Percentiles rank a stretch among this genome's conserved stretches.
Conservation (phyloP, 35 echinoderm and acorn worm genomes). For the Lytechinus variegatus region DNA sequence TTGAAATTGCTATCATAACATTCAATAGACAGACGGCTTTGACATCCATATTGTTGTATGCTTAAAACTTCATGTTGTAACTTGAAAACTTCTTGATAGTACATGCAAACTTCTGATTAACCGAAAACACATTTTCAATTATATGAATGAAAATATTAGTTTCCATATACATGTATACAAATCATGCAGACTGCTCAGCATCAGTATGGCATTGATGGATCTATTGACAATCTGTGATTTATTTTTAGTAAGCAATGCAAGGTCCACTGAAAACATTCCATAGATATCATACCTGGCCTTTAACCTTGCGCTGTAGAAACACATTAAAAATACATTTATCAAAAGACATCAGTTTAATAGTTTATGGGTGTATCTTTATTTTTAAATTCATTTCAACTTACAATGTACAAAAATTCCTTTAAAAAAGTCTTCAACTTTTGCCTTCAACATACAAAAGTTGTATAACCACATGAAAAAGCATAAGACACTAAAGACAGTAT, state of each 20-base stretch:
- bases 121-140: background rate
- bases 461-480: too few relatives aligned
- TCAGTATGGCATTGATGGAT: background rate
- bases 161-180: background rate
- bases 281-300: constrained; percentile 11
- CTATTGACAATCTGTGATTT: background rate
- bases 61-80: too few relatives aligned
- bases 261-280: background rate
- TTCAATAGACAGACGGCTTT: too few relatives aligned
- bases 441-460: too few relatives aligned
- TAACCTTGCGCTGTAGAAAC: constrained; percentile 39
- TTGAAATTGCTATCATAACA: too few relatives aligned
- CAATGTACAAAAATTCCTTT: background rate
- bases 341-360: background rate
- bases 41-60: too few relatives aligned
- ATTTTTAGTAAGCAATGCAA: background rate
- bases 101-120: background rate
- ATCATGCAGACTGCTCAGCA: background rate
- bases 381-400: background rate
- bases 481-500: too few relatives aligned
- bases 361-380: background rate
- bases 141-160: background rate
- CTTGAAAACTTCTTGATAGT: too few relatives aligned
- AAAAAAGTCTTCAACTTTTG: too few relatives aligned
- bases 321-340: background rate